phyloP scores from a whole-genome alignment of 1,140 invertebrate species.

The Caenorhabditis briggsae region DNA sequence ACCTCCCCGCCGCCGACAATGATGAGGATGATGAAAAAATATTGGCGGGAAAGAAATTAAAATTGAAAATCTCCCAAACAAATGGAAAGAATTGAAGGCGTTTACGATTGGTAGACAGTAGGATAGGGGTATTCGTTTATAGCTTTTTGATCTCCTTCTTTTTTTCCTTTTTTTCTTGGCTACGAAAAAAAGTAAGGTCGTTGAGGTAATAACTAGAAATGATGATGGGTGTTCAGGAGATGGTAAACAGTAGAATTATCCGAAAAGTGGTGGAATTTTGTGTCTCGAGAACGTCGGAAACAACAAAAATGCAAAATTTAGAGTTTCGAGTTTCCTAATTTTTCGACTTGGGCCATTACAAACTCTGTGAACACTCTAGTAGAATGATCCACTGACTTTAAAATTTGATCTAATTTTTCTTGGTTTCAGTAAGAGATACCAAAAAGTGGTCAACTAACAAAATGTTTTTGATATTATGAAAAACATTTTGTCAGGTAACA shows the following conservation, averaged over 20 bases:
- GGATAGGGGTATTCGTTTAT: background rate
- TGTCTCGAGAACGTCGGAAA: background rate
- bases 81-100: background rate
- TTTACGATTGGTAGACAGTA: constrained; percentile 10
- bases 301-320: background rate
- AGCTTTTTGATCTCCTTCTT: constrained; percentile 17
- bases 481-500: too few relatives aligned
- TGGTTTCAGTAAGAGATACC: too few relatives aligned
- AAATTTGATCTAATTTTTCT: too few relatives aligned
- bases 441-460: too few relatives aligned
- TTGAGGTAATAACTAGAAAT: constrained; percentile 27
- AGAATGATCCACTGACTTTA: too few relatives aligned
- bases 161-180: background rate
- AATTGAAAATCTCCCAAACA: background rate
- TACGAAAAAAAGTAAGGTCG: background rate
- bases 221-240: constrained; percentile 21
- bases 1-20: background rate
- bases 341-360: background rate
- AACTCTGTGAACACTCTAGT: too few relatives aligned
- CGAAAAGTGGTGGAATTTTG: constrained; percentile 12
- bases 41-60: background rate
- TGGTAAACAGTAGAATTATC: constrained; percentile 33
- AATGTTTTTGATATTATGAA: too few relatives aligned
- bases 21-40: too few relatives aligned
- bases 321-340: background rate